Conservation (phyloP, 1,140 invertebrate species). For the Conus ventricosus region DNA sequence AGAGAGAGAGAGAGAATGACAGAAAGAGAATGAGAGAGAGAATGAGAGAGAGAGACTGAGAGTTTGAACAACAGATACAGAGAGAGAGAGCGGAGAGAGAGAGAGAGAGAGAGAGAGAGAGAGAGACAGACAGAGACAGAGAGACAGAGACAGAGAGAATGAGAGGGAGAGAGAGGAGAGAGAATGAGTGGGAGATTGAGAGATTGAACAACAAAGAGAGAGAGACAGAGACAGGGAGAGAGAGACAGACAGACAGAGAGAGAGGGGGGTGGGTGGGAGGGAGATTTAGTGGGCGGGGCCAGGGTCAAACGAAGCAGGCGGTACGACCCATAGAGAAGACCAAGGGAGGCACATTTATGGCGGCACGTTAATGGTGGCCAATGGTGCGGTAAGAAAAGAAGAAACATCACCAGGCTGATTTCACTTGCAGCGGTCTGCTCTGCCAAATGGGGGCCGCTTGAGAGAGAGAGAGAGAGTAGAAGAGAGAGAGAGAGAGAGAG, state of each 20-base stretch:
- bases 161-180: neutral
- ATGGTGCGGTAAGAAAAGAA: neutral
- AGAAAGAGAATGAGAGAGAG: slow-evolving; percentile 3
- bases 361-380: too few species aligned
- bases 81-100: neutral
- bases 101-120: neutral
- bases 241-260: too few species aligned
- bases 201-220: too few species aligned
- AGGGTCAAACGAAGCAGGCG: neutral
- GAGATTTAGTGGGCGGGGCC: neutral
- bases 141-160: neutral
- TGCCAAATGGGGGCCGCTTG: neutral
- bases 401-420: neutral
- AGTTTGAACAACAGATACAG: neutral
- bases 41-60: neutral
- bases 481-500: neutral
- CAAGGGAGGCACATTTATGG: neutral
- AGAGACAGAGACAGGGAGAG: too few species aligned
- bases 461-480: neutral
- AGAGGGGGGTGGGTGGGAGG: neutral
- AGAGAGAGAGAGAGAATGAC: neutral
- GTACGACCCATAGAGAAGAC: neutral
- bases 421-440: too few species aligned
- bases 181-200: neutral
- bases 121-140: neutral